phyloP scores from a whole-genome alignment of 2,888 invertebrate species.

The Drosophila sordidapex region DNA sequence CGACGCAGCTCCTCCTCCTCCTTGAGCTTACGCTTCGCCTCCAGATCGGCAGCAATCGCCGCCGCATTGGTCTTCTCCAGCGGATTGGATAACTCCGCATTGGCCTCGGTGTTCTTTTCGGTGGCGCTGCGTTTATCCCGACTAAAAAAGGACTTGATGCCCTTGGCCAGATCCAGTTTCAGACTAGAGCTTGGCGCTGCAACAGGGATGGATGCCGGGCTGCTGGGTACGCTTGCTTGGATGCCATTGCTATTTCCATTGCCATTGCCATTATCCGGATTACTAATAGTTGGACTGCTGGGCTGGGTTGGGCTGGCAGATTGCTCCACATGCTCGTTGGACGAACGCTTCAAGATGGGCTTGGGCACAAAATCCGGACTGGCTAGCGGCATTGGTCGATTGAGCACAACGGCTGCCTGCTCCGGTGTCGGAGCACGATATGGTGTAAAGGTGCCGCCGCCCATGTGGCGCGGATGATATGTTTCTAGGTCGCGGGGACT shows the following conservation, averaged over 20 bases:
- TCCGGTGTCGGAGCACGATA: constrained; percentile 85
- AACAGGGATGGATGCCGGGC: neutral
- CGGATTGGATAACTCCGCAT: constrained; percentile 72
- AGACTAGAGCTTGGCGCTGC: constrained; percentile 31
- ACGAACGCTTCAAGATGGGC: constrained; percentile 90
- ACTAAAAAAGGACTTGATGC: constrained; percentile 83
- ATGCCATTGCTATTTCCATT: constrained; percentile 5
- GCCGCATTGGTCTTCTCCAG: constrained; percentile 70
- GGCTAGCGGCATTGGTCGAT: constrained; percentile 87
- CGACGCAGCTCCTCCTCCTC: constrained; percentile 82
- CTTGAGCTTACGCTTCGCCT: constrained; percentile 81
- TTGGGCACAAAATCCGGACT: constrained; percentile 91
- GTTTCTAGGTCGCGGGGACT: constrained; percentile 87
- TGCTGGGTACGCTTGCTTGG: neutral
- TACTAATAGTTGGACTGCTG: constrained; percentile 48
- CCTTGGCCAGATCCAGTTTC: constrained; percentile 76
- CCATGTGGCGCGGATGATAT: constrained; percentile 89
- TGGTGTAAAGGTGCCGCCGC: constrained; percentile 82
- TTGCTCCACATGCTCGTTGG: constrained; percentile 83
- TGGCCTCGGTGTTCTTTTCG: constrained; percentile 81
- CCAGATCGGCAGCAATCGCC: constrained; percentile 82
- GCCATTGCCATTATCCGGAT: constrained; percentile 13
- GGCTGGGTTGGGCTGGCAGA: constrained; percentile 55
- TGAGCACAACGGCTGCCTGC: constrained; percentile 87
- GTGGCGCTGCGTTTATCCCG: constrained; percentile 80